Percentiles rank a stretch among this genome's conserved stretches.
These are phyloP conservation scores for Anastatus disparis DNA, from an alignment of 1,140 invertebrate genomes.

Conservation along the genomic window DNA sequence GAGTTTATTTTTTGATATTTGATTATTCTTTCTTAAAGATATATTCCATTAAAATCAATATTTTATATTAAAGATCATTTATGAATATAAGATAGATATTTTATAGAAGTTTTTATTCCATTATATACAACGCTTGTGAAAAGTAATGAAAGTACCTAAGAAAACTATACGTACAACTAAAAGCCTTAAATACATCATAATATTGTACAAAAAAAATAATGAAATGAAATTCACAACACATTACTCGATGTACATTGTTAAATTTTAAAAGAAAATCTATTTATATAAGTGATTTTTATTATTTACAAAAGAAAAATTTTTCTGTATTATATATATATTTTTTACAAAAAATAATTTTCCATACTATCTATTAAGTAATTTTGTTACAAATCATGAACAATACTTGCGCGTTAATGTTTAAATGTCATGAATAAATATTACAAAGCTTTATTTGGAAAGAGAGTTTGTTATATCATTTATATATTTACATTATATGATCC, in stretches of 20 bases:
- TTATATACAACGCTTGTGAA: background rate
- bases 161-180: slow-evolving; percentile 4
- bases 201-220: slow-evolving; percentile 12
- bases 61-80: background rate
- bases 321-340: slow-evolving; percentile 14
- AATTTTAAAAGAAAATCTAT: slow-evolving; percentile 24
- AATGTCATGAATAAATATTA: slow-evolving; percentile 8
- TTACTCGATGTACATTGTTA: slow-evolving; percentile 7
- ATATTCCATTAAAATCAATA: background rate
- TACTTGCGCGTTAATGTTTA: slow-evolving; percentile 13
- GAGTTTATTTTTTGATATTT: slow-evolving; percentile 30
- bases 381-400: slow-evolving; percentile 3
- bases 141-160: slow-evolving; percentile 17
- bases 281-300: slow-evolving; percentile 27
- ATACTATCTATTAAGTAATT: slow-evolving; percentile 14
- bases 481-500: background rate
- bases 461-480: background rate
- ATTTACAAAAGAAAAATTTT: slow-evolving; percentile 17
- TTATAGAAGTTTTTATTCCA: slow-evolving; percentile 3
- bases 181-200: slow-evolving; percentile 2
- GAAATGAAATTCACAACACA: slow-evolving; percentile 5
- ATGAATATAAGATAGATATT: background rate
- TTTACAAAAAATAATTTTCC: slow-evolving; percentile 1
- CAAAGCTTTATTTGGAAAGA: slow-evolving; percentile 30
- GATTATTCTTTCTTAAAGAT: slow-evolving; percentile 12